Base-by-base conservation (phyloP, 2,888 invertebrate species). In the Theretra japonica region DNA sequence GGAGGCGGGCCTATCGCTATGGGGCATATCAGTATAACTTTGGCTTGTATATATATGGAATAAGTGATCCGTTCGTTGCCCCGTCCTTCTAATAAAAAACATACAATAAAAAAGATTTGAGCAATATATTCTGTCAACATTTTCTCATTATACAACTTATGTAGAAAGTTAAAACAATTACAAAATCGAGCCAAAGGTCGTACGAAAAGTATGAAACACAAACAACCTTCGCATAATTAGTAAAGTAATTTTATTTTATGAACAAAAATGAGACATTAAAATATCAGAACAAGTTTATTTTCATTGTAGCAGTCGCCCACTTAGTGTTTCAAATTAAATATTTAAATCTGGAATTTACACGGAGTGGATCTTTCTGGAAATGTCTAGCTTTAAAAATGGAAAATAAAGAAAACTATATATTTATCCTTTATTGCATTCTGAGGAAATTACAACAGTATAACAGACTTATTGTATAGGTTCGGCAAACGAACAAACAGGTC, bases 251-350 rank as follows among this genome's bases (percentile, higher is more conserved):
- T 65, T 48, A 65, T 65, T 65, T 48, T 41, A 65, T 48, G 48
- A 65, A 65, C 65, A 65, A 65, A 62, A 65, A 65, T 65, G 48
- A 48, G 25, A 65, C 48, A 41, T 21, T 48, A 65, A 65, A 65
- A 41, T 62, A 48, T 23, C 23, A 65, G 65, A 65, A 65, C 65
- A 65, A 48, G 48, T 65, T 48, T 65, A 65, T 65, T 65, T 62
- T 65, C 41, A 65, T 48, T 65, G 65, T 48, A 65, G 48, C 65
- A 23, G 23, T 65, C 62, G 41, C 56, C 69, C 71, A 59, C 69
- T 70, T 65, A 58, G 68, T 69, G 62, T 71, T 69, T 56, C 56
- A 57, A 72, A 71, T 72, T 73, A 75, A 74, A 72, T 77, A 48
- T 70, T 69, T 30, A 28, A 73, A 28, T 62, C 21, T 23, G 48